Evolutionary conservation across 2,888 invertebrate species (phyloP).

Genomic region (Druceiella hillmani): DNA sequence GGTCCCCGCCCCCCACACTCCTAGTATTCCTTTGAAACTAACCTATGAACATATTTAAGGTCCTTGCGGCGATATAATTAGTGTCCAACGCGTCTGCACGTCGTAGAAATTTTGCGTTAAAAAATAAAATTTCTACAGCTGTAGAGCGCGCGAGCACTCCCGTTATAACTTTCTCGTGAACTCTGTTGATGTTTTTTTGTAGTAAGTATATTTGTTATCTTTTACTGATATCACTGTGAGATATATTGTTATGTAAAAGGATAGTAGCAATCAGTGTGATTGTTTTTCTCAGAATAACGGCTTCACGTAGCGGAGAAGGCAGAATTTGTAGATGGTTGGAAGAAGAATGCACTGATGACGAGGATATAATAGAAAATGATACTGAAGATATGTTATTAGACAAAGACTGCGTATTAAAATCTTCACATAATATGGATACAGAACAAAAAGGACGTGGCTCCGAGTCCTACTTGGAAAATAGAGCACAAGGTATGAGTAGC

Average conservation of each 20-base stretch:
- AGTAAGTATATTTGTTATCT: conserved; percentile 7
- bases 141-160: conserved; percentile 38
- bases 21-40: too few species aligned
- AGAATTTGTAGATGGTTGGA: too few species aligned
- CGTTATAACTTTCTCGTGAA: conserved; percentile 45
- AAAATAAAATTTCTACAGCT: conserved; percentile 23
- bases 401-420: conserved; percentile 4
- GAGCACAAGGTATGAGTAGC: conserved; percentile 3
- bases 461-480: conserved; percentile 6
- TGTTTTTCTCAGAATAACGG: conserved; percentile 5
- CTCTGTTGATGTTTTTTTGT: conserved; percentile 2
- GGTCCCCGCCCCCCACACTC: too few species aligned
- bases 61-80: too few species aligned
- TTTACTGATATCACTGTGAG: conserved; percentile 6
- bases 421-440: conserved; percentile 7
- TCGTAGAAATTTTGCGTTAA: neutral
- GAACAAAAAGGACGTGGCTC: conserved; percentile 6
- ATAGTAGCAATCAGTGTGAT: conserved; percentile 3
- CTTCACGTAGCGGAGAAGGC: neutral
- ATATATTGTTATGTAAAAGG: conserved; percentile 3
- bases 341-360: too few species aligned
- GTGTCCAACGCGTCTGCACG: neutral
- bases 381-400: neutral
- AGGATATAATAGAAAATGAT: too few species aligned
- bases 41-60: too few species aligned